phyloP scores from a whole-genome alignment of 2,113 vertebrate genomes.

The Gadus macrocephalus region DNA sequence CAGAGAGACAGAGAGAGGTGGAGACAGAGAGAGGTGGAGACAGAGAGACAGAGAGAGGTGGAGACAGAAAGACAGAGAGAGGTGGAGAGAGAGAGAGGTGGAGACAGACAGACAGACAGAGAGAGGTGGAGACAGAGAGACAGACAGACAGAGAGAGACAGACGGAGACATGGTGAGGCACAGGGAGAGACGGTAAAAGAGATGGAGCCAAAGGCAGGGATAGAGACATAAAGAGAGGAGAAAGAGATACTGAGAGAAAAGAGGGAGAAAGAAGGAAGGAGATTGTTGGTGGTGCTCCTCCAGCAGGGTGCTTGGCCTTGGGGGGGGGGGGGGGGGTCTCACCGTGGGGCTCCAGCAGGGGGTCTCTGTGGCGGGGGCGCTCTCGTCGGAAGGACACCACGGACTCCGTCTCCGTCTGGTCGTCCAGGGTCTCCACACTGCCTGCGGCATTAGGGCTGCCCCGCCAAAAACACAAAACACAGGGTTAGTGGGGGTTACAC shows the following conservation, averaged over 20 bases:
- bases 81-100: too few relatives aligned
- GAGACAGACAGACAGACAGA: not conserved
- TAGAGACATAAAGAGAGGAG: not conserved
- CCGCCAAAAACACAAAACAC: not conserved
- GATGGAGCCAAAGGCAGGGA: too few relatives aligned
- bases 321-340: conserved; percentile 28
- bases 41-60: too few relatives aligned
- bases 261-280: not conserved
- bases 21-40: not conserved
- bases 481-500: too few relatives aligned
- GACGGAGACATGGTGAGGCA: too few relatives aligned
- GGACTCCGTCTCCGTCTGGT: conserved; percentile 85
- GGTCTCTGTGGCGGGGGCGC: conserved; percentile 79
- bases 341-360: conserved; percentile 77
- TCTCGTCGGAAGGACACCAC: conserved; percentile 84
- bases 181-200: too few relatives aligned
- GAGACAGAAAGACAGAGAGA: too few relatives aligned
- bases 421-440: conserved; percentile 85
- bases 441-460: conserved; percentile 81
- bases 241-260: not conserved
- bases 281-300: too few relatives aligned
- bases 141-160: too few relatives aligned
- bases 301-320: not conserved
- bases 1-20: too few relatives aligned
- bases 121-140: not conserved